Evolutionary conservation across 2,888 invertebrate species (phyloP).

Genomic region (Embidobia sp.): DNA sequence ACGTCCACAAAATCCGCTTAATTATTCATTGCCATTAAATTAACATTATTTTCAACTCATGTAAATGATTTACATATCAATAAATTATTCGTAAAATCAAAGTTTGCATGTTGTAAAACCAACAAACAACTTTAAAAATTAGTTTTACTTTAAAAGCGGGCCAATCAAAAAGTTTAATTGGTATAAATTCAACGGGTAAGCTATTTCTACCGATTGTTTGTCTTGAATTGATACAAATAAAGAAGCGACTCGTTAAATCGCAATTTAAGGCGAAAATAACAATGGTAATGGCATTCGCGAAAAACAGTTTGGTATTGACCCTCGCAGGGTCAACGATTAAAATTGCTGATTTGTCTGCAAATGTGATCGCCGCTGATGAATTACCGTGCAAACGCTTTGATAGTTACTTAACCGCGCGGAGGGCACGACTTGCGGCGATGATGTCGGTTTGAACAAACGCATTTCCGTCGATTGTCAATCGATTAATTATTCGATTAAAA

Average conservation of each 20-base stretch:
- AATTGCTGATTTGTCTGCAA: slow-evolving; percentile 64
- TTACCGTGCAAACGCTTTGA: slow-evolving; percentile 50
- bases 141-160: no score
- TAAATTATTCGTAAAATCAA: no score
- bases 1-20: no score
- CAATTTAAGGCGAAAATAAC: slow-evolving; percentile 22
- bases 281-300: slow-evolving; percentile 65
- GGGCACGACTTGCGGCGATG: slow-evolving; percentile 62
- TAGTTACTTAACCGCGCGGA: slow-evolving; percentile 63
- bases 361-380: slow-evolving; percentile 53
- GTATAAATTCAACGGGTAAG: no score
- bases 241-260: slow-evolving; percentile 20
- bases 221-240: slow-evolving; percentile 42
- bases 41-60: no score
- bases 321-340: slow-evolving; percentile 65
- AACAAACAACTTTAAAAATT: no score
- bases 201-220: slow-evolving; percentile 22
- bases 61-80: no score
- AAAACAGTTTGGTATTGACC: slow-evolving; percentile 67
- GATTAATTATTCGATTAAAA: slow-evolving; percentile 77
- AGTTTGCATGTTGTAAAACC: no score
- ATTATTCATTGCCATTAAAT: no score
- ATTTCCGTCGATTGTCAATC: slow-evolving; percentile 78
- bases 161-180: no score
- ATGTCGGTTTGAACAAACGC: slow-evolving; percentile 62